Evolutionary conservation across 2,888 invertebrate genomes (phyloP).

Genomic region (Drosophila eohydei): DNA sequence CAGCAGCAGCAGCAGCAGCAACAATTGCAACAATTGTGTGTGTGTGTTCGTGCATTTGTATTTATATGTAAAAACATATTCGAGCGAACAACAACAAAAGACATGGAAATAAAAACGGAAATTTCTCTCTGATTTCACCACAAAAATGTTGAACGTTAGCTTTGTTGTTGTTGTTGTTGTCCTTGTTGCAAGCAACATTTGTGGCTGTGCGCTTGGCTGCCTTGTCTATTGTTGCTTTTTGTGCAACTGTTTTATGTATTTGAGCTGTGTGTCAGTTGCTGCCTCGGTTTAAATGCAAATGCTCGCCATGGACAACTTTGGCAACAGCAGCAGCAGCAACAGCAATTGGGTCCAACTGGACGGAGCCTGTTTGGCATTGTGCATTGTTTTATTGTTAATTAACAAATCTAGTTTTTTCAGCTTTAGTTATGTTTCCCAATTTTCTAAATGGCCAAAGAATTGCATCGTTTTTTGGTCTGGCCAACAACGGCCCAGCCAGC

Average conservation of each 20-base stretch:
- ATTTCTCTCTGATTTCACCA: constrained; percentile 78
- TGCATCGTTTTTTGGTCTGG: constrained; percentile 28
- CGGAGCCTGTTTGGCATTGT: constrained; percentile 16
- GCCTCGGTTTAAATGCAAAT: constrained; percentile 79
- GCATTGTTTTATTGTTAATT: constrained; percentile 76
- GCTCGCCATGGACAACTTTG: constrained; percentile 36
- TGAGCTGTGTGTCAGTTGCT: constrained; percentile 38
- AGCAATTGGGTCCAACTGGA: constrained; percentile 31
- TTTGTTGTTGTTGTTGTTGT: constrained; percentile 31
- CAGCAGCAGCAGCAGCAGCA: constrained; percentile 41
- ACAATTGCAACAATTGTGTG: constrained; percentile 6
- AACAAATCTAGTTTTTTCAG: constrained; percentile 70
- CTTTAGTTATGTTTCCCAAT: constrained; percentile 58
- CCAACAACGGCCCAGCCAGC: constrained; percentile 12
- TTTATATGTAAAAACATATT: constrained; percentile 69
- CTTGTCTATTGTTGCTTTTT: constrained; percentile 72
- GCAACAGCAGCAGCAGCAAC: constrained; percentile 11
- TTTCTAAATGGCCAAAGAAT: constrained; percentile 58
- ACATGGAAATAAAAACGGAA: constrained; percentile 73
- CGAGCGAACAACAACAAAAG: constrained; percentile 57
- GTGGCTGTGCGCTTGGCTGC: constrained; percentile 71
- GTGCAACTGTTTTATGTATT: constrained; percentile 45
- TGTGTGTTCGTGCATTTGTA: constrained; percentile 14
- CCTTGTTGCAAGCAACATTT: constrained; percentile 71
- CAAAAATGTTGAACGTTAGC: constrained; percentile 65